phyloP scores from a whole-genome alignment of 2,113 vertebrate genomes.

The Physeter macrocephalus region DNA sequence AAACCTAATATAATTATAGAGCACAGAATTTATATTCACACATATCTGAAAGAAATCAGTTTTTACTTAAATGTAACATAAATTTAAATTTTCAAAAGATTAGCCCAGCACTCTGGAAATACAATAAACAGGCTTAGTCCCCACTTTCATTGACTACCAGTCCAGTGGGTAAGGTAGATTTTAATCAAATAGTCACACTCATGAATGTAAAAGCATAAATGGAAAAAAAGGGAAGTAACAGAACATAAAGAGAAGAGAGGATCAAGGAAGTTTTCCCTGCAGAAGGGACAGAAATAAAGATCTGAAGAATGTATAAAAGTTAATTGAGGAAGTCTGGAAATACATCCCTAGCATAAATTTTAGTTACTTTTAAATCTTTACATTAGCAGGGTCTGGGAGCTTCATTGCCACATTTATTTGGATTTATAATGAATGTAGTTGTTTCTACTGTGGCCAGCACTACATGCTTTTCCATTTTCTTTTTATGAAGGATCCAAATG shows the following conservation, averaged over 20 bases:
- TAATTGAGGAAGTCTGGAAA: neutral
- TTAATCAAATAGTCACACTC: neutral
- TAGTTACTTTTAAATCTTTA: neutral
- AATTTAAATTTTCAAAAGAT: neutral
- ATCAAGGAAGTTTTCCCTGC: neutral
- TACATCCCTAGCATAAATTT: neutral
- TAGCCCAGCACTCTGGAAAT: neutral
- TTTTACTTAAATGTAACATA: neutral
- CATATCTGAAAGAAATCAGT: neutral
- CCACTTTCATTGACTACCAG: neutral
- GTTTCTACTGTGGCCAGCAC: neutral
- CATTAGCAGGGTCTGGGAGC: neutral
- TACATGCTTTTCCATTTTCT: neutral
- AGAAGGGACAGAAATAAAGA: neutral
- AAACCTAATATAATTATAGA: neutral
- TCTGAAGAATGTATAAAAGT: neutral
- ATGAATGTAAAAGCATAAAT: neutral
- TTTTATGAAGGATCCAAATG: neutral
- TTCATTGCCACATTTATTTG: neutral
- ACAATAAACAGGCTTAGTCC: neutral
- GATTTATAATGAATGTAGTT: neutral
- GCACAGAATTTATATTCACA: neutral
- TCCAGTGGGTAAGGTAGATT: neutral
- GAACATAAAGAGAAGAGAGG: neutral
- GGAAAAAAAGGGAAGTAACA: neutral